Conservation (phyloP, 2,113 vertebrate species). For the Cavia aperea region DNA sequence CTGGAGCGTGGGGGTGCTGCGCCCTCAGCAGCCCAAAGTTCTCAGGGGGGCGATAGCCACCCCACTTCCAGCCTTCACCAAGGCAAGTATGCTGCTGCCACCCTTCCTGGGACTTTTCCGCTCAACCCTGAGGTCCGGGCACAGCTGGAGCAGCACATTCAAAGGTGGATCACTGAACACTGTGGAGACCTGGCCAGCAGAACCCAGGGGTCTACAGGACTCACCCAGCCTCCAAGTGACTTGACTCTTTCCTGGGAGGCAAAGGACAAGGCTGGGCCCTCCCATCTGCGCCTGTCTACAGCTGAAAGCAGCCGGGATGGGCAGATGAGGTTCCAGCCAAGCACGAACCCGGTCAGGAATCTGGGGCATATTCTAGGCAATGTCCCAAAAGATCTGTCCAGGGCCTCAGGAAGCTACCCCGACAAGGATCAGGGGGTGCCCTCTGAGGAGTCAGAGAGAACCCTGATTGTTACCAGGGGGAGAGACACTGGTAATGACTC, state of each 20-base stretch:
- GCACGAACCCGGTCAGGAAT: neutral
- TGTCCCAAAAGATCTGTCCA: too few species aligned
- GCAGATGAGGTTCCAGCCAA: neutral
- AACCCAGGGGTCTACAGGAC: neutral
- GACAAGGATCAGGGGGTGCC: too few species aligned
- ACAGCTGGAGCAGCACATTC: conserved; percentile 42
- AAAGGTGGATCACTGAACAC: conserved; percentile 26
- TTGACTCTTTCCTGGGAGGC: neutral
- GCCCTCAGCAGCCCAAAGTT: neutral
- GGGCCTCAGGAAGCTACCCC: too few species aligned
- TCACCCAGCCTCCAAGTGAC: neutral
- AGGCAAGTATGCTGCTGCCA: neutral
- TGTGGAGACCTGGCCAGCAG: neutral
- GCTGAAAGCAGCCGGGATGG: neutral
- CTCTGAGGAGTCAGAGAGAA: too few species aligned
- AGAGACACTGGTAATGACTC: too few species aligned
- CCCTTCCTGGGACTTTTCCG: conserved; percentile 29
- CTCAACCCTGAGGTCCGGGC: neutral
- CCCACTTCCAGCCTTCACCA: neutral
- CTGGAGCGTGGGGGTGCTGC: neutral
- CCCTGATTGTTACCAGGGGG: too few species aligned
- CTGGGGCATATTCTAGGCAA: neutral
- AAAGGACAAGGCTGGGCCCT: neutral
- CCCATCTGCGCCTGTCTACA: too few species aligned
- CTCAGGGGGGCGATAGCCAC: neutral